These are phyloP conservation scores for Diorhabda carinulata DNA, from an alignment of 1,140 invertebrate species.

Conservation along the genomic window DNA sequence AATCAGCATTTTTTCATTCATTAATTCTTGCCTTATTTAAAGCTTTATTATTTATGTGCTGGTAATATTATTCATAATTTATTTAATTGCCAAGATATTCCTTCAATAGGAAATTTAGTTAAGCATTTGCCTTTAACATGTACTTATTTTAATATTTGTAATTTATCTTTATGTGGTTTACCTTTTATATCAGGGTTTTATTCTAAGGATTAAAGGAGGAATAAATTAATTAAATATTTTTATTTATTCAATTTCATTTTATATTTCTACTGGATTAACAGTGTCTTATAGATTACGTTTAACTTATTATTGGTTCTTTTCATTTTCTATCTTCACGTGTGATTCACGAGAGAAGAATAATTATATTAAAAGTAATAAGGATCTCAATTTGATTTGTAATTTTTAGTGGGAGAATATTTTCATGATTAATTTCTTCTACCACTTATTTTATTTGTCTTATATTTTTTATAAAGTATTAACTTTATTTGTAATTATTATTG, in stretches of 20 bases:
- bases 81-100: constrained; percentile 61
- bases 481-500: too few species aligned
- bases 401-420: constrained; percentile 48
- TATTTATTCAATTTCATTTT: constrained; percentile 50
- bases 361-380: constrained; percentile 51
- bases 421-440: constrained; percentile 49
- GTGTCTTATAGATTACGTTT: constrained; percentile 55
- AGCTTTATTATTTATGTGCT: constrained; percentile 59
- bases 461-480: constrained; percentile 42
- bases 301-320: constrained; percentile 51
- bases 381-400: constrained; percentile 52
- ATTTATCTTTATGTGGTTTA: constrained; percentile 53
- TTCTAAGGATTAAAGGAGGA: constrained; percentile 61
- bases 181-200: constrained; percentile 62
- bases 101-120: constrained; percentile 50
- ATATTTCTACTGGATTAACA: constrained; percentile 54
- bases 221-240: constrained; percentile 52
- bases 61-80: constrained; percentile 60
- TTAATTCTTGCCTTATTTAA: constrained; percentile 63
- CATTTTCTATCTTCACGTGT: constrained; percentile 49
- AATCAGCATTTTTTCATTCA: constrained; percentile 61
- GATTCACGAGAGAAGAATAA: constrained; percentile 49
- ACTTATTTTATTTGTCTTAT: constrained; percentile 53
- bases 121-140: constrained; percentile 48
- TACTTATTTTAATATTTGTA: constrained; percentile 51